Evolutionary conservation across 1,140 invertebrate genomes (phyloP).

Genomic region (Bactericera cockerelli): DNA sequence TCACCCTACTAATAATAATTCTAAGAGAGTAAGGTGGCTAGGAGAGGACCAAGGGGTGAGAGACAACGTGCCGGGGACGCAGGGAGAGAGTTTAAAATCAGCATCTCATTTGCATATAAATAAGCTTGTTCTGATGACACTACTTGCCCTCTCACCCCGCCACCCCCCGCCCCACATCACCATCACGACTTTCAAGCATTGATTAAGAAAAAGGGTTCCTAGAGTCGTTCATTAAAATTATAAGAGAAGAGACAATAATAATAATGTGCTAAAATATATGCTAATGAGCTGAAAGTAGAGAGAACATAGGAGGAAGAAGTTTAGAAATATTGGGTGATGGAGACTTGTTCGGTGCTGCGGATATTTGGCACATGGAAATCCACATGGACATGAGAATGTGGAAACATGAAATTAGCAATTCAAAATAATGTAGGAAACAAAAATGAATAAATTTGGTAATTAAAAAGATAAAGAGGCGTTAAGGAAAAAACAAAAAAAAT

Average conservation of each 20-base stretch:
- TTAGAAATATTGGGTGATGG: not conserved
- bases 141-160: not conserved
- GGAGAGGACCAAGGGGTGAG: too few species aligned
- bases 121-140: constrained; percentile 8
- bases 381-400: too few species aligned
- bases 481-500: too few species aligned
- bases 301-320: not conserved
- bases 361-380: too few species aligned
- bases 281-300: not conserved
- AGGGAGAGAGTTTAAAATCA: constrained; percentile 3
- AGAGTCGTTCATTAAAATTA: constrained; percentile 7
- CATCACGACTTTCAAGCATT: constrained; percentile 8
- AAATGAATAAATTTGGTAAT: too few species aligned
- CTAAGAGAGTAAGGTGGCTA: constrained; percentile 6
- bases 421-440: too few species aligned
- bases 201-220: constrained; percentile 8
- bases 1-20: constrained; percentile 9
- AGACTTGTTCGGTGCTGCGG: too few species aligned
- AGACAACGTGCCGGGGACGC: too few species aligned
- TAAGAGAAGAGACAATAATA: constrained; percentile 8
- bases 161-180: not conserved
- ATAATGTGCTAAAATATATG: constrained; percentile 9
- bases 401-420: too few species aligned
- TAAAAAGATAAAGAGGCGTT: too few species aligned
- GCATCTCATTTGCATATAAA: constrained; percentile 9